Evolutionary conservation across 2,797 vertebrate species (phyloP), one percentile per base, ranked within the genome.

Genomic region (Melopsittacus undulatus): DNA sequence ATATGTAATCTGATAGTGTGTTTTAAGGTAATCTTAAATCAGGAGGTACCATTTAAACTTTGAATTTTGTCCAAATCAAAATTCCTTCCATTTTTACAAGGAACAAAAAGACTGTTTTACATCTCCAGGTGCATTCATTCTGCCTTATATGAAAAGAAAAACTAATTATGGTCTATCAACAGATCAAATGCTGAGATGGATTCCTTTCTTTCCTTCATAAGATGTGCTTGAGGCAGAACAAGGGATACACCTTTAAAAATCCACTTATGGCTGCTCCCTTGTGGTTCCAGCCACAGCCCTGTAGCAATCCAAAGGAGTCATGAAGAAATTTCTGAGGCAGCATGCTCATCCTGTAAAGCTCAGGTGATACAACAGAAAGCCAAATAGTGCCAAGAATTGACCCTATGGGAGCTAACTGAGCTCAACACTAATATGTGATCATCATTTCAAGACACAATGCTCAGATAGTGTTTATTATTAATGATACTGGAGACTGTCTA

Each of bases 31-130:
- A 57, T 56, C n/a, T 78, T 81, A 56, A 77, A 79, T 26, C 29
- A 49, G 26, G 15, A 69, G 11, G 36, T 64, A 24, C 5, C 42
- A 52, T 83, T 91, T 83, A 61, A 87, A 46, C 11, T 52, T 52
- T 76, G 36, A 91, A 57, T 81, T 77, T 59, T 51, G 45, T 89
- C 43, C 64, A 92, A 92, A 63, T 69, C 24, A 81, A 93, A 87
- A 68, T 75, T 66, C 38, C 15, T 48, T 90, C 8, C 9, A 52
- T 82, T 77, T 94, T 88, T 81, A 4, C 36, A 94, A 81, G 45
- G 11, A 46, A 48, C 1, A 70, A 36, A 77, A 91, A 67, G 30
- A 24, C 20, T 73, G 26, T 11, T 54, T 93, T 79, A 56, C 24
- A 59, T 84, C n/a, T 66, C 40, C 67, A 67, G 14, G 26, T 63